phyloP scores from a whole-genome alignment of 2,797 vertebrate genomes.

The Hydrophis major region DNA sequence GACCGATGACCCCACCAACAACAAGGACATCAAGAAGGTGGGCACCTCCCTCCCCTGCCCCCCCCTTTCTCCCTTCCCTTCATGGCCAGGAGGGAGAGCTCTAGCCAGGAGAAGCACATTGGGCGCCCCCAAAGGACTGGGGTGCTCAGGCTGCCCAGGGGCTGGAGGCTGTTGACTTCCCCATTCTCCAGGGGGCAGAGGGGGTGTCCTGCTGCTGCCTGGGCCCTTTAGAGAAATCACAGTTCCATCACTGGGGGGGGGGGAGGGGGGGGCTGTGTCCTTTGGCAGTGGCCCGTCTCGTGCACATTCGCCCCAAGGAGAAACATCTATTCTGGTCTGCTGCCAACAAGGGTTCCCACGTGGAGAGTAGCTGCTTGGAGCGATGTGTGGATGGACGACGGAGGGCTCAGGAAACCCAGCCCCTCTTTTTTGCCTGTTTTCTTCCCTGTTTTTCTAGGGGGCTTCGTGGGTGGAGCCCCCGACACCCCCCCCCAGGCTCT shows the following conservation, averaged over 20 bases:
- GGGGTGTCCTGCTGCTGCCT: not conserved
- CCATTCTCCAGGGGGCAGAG: not conserved
- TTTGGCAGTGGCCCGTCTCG: not conserved
- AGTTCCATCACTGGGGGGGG: not conserved
- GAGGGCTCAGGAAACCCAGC: not conserved
- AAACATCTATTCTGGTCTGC: not conserved
- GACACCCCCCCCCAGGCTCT: too few relatives aligned
- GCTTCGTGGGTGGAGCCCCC: not conserved
- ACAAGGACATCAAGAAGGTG: constrained; percentile 97
- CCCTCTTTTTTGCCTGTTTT: not conserved
- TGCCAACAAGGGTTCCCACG: not conserved
- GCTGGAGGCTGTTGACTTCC: not conserved
- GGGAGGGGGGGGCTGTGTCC: not conserved
- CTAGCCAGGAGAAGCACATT: not conserved
- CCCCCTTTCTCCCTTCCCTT: not conserved
- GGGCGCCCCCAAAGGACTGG: not conserved
- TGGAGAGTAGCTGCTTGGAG: not conserved
- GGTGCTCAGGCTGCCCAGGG: not conserved
- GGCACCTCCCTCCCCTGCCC: too few relatives aligned
- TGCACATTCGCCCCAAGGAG: not conserved
- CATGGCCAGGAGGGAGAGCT: not conserved
- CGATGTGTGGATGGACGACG: not conserved
- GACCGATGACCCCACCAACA: constrained; percentile 97
- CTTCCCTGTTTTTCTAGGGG: not conserved
- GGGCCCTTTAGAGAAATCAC: not conserved